Evolutionary conservation across 1,140 invertebrate species (phyloP), one percentile per base, ranked within the genome.

Genomic region (Diabrotica undecimpunctata): DNA sequence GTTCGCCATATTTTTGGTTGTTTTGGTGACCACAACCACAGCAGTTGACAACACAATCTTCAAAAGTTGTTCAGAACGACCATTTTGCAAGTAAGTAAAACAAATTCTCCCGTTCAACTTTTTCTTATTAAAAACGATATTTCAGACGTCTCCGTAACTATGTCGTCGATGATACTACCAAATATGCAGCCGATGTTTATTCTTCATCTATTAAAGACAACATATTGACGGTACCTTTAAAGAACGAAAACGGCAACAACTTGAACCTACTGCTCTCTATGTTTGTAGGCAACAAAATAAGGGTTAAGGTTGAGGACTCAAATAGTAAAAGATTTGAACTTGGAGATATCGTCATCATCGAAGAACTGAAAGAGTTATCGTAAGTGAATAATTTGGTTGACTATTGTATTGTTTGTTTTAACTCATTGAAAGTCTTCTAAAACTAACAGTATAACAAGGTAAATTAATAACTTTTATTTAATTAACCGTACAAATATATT

Each of bases 81-180:
- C 58, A 10, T 60, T 60, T 51, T 60, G 58, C 25, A 14, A 12
- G 58, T 60, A 60, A 60, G 58, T 60, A 58, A 0, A 12, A n/a
- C 6, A 46, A 25, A 8, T 5, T 54, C 9, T 5, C 13, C 7
- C 53, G 8, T 54, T 5, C 4, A 13, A 57, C 11, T 57, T 10
- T 2, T 25, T 11, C 14, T 10, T 35, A 13, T 5, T 35, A 35
- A 10, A 4, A 57, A 10, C 55, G 36, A 36, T 35, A 6, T 51
- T 60, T 35, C 39, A 60, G 58, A n/a, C 37, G n/a, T 13, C 58
- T 60, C 7, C 38, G 58, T 39, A 36, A 60, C 50, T 13, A 36
- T 12, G 58, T 60, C 7, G 9, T 60, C 10, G 60, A 62, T 10
- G 51, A 53, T 12, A 41, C 10, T n/a, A 7, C 0, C 3, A 25